Conservation (phyloP, 2,797 vertebrate species). For the Gadopsis bispinosus region DNA sequence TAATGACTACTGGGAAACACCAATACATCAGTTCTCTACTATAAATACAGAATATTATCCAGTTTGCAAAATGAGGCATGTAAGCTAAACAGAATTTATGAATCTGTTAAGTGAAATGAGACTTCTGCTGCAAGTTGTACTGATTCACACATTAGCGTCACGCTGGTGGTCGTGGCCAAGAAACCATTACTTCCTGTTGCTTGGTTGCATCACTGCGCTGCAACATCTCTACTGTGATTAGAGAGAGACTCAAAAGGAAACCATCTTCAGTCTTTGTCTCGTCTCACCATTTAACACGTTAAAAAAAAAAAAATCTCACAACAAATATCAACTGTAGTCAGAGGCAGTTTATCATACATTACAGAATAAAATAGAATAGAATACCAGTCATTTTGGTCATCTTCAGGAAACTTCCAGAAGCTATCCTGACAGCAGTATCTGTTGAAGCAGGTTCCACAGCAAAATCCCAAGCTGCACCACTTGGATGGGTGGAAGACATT, state of each 20-base stretch:
- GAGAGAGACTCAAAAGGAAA: not conserved
- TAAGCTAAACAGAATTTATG: not conserved
- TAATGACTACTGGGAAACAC: not conserved
- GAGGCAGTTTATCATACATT: not conserved
- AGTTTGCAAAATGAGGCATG: not conserved
- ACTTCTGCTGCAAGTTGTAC: not conserved
- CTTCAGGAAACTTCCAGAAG: rapidly evolving
- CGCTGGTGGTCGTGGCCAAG: conserved; percentile 35
- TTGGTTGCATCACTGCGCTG: not conserved
- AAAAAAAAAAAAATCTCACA: not conserved
- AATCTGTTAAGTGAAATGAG: not conserved
- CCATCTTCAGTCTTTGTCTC: not conserved
- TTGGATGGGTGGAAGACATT: rapidly evolving
- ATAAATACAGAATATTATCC: not conserved
- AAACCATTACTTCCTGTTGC: conserved; percentile 56
- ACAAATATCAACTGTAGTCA: not conserved
- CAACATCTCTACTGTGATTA: not conserved
- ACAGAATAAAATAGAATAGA: not conserved
- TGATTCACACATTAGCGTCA: not conserved
- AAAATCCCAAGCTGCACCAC: rapidly evolving
- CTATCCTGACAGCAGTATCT: conserved; percentile 54
- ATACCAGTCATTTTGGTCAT: conserved; percentile 61
- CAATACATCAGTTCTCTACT: not conserved
- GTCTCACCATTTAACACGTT: not conserved
- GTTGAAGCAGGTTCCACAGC: conserved; percentile 67